Conservation (phyloP, 2,797 vertebrate genomes). For the Mareca strepera region DNA sequence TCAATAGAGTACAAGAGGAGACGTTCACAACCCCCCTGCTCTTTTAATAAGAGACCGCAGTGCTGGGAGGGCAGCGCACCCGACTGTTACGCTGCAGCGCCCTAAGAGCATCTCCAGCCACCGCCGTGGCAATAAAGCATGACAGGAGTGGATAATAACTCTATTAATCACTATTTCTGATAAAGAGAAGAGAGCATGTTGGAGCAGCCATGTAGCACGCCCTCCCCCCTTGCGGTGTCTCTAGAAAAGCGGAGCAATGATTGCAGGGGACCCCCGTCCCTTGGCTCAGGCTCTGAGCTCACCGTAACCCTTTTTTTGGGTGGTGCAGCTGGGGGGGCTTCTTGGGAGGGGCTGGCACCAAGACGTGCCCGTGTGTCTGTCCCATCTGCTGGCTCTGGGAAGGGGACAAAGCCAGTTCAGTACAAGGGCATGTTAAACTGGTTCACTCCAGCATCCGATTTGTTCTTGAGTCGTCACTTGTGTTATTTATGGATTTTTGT, state of each 20-base stretch:
- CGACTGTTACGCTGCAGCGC: background rate
- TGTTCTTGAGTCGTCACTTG: background rate
- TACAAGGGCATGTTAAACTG: rapidly evolving
- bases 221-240: background rate
- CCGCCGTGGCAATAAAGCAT: background rate
- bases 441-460: background rate
- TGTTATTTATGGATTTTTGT: background rate
- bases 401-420: background rate
- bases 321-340: background rate
- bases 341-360: background rate
- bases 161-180: background rate
- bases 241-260: background rate
- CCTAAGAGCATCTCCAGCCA: background rate
- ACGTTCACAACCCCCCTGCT: slow-evolving; percentile 17
- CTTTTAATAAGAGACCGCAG: background rate
- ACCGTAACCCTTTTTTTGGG: background rate
- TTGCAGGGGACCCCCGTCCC: background rate
- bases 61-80: background rate
- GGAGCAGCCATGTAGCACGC: background rate
- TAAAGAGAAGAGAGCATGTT: background rate
- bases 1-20: background rate
- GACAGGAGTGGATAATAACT: background rate
- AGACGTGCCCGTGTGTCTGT: rapidly evolving
- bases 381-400: background rate
- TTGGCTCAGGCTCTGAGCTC: background rate